phyloP scores from a whole-genome alignment of 2,797 vertebrate species.

The Lagorchestes hirsutus region DNA sequence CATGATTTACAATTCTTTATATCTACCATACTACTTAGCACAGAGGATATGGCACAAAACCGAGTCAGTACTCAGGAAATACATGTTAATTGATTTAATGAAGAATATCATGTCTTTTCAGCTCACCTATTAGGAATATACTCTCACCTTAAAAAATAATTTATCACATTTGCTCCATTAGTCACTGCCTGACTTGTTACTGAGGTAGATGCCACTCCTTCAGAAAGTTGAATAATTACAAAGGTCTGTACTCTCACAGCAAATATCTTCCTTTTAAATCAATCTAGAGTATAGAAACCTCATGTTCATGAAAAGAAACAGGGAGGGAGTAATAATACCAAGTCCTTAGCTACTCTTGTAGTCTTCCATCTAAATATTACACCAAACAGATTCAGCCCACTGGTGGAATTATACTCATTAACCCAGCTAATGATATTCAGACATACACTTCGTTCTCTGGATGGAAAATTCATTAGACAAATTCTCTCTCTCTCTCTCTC shows the following conservation, averaged over 20 bases:
- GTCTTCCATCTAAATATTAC: neutral
- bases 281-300: neutral
- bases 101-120: neutral
- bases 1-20: rapidly evolving
- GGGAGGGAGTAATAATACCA: neutral
- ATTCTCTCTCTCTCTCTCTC: neutral
- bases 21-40: neutral
- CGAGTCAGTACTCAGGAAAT: neutral
- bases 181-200: neutral
- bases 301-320: neutral
- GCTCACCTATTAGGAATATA: rapidly evolving
- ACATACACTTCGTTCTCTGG: rapidly evolving
- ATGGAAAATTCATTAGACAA: rapidly evolving
- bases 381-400: neutral
- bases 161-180: neutral
- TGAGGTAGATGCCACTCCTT: neutral
- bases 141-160: neutral
- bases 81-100: too few species aligned
- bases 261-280: neutral
- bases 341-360: too few species aligned
- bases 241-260: neutral
- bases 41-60: rapidly evolving
- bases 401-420: neutral
- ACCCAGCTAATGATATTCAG: neutral
- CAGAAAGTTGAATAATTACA: neutral